phyloP scores from a whole-genome alignment of 2,113 vertebrate species.

The Pongo abelii region DNA sequence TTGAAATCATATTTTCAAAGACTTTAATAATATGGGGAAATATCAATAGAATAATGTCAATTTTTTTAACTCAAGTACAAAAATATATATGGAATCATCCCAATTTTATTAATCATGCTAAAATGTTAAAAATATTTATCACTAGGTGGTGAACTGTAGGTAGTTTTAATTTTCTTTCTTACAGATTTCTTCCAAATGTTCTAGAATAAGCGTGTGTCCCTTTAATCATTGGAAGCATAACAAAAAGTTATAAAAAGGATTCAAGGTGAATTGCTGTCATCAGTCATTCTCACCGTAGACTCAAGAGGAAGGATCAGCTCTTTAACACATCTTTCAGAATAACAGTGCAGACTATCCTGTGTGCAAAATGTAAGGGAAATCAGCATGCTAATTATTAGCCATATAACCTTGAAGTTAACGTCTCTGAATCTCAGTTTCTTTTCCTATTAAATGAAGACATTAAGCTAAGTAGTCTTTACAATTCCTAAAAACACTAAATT shows the following conservation, averaged over 20 bases:
- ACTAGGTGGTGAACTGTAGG: not conserved
- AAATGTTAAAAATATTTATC: slow-evolving; percentile 41
- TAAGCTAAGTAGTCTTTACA: slow-evolving; percentile 17
- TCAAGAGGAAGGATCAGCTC: not conserved
- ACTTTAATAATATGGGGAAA: not conserved
- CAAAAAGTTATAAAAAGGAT: not conserved
- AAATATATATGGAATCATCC: not conserved
- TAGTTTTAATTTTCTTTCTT: slow-evolving; percentile 38
- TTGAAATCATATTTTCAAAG: slow-evolving; percentile 38
- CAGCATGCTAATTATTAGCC: not conserved
- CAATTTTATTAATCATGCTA: slow-evolving; percentile 31
- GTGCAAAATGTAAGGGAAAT: not conserved
- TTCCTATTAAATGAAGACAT: slow-evolving; percentile 23
- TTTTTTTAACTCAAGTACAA: not conserved
- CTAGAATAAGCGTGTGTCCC: slow-evolving; percentile 30
- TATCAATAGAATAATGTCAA: not conserved
- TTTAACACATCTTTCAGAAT: not conserved
- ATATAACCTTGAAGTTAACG: slow-evolving; percentile 27
- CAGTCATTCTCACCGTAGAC: not conserved
- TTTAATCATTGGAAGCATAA: not conserved
- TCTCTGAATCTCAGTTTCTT: slow-evolving; percentile 44
- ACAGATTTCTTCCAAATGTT: not conserved
- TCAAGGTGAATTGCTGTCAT: slow-evolving; percentile 5
- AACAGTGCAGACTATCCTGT: not conserved
- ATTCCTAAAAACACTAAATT: slow-evolving; percentile 48